Evolutionary conservation across 1,140 invertebrate species (phyloP), one percentile per base, ranked within the genome.

Genomic region (Lepidurus couesii): DNA sequence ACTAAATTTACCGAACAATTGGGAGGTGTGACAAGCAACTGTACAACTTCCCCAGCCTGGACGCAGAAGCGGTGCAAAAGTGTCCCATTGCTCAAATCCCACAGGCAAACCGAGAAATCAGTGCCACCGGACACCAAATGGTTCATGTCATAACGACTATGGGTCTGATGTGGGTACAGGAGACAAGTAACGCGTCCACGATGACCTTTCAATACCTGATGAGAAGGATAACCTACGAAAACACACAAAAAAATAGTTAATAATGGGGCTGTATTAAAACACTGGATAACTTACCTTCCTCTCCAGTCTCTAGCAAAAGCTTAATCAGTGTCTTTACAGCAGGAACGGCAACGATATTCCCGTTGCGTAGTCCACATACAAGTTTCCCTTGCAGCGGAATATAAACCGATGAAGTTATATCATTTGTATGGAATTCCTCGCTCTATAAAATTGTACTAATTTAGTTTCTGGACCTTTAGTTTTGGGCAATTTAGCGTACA

Each of bases 41-140:
- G 87, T 44, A 85, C 83, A 75, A 90, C 75, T 81, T 89, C 88
- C 16, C 89, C 90, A 42, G 95, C 96, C 86, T 99, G 98, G 3
- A 98, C 95, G 83, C 96, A 98, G 87, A 99, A 99, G 8, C 95
- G 89, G 85, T 99, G 96, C 42, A 99, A 86, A 73, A 97, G 86
- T 1, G 90, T 90, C 10, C 96, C 97, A 73, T 91, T 92, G 82
- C 95, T 95, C 77, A 99, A 88, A 85, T 99, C 97, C 98, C 98
- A 99, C 0, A 99, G 86, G 82, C 95, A 97, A 6, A 99, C 95
- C 1, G 96, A 96, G 85, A 99, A 99, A 85, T 99, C 98, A 16
- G 97, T 93, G 2, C 96, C 96, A 24, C 98, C 98, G 0, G 96
- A 98, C 0, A 99, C 90, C 13, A 99, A 86, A 85, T 96, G 92